Percentiles rank a stretch among this genome's conserved stretches.
Conservation (phyloP, 2,888 invertebrate genomes). For the Zaprionus bogoriensis region DNA sequence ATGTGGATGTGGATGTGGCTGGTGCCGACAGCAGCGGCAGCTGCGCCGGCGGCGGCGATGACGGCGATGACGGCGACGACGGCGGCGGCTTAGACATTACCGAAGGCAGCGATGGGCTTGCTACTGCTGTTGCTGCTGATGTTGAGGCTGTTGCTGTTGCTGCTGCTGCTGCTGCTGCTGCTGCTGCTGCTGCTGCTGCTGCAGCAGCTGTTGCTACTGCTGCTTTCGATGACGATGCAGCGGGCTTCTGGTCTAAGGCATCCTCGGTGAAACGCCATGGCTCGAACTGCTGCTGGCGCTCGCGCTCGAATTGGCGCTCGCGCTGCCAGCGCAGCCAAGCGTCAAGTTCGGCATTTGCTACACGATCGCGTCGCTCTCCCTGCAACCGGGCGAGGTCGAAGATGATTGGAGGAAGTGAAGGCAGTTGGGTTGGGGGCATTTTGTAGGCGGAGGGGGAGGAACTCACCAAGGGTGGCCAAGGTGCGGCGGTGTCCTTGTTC, state of each 20-base stretch:
- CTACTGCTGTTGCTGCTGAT: too few species aligned
- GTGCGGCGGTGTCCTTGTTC: conserved; percentile 1
- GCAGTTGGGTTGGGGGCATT: too few species aligned
- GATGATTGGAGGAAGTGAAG: too few species aligned
- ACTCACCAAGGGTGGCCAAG: conserved; percentile 17
- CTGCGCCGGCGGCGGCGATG: background rate
- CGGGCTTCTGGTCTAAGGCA: background rate
- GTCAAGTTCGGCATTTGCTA: background rate
- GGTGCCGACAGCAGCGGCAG: background rate
- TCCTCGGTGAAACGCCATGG: conserved; percentile 30
- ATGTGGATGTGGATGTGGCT: background rate
- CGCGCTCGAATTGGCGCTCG: conserved; percentile 27
- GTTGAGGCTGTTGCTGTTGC: too few species aligned
- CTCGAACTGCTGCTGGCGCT: conserved; percentile 1
- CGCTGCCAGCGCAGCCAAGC: conserved; percentile 34
- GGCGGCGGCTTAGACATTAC: background rate
- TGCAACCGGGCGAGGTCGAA: background rate
- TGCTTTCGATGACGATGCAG: too few species aligned
- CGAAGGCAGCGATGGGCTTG: background rate
- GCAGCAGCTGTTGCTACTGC: too few species aligned
- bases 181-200: too few species aligned
- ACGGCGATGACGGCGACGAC: background rate
- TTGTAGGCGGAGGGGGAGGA: background rate
- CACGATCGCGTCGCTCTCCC: background rate
- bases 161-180: too few species aligned